Evolutionary conservation across 2,113 vertebrate species (phyloP).

Genomic region (Cinclus cinclus): DNA sequence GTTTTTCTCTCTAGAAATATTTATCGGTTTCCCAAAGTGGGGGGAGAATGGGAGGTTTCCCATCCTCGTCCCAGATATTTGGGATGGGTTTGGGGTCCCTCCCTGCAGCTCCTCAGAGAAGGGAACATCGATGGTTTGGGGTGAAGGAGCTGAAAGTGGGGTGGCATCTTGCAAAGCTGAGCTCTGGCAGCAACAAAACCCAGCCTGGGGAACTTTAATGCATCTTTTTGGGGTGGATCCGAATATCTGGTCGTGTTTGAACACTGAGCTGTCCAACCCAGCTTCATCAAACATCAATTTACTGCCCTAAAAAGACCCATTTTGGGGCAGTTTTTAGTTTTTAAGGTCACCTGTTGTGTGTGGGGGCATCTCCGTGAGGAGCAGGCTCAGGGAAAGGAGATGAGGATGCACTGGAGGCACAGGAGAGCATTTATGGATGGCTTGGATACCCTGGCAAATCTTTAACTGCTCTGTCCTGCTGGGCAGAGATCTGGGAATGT

Average conservation of each 20-base stretch:
- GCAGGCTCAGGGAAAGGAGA: fast-evolving
- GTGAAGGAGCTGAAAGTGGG: fast-evolving
- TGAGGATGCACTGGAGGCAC: fast-evolving
- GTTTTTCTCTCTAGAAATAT: constrained; percentile 1
- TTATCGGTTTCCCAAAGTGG: fast-evolving
- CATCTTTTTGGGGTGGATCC: not conserved
- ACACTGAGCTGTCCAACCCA: fast-evolving
- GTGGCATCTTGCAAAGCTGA: not conserved
- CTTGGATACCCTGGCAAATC: not conserved
- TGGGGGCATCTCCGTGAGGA: not conserved
- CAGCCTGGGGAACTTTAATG: fast-evolving
- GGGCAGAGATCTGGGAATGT: not conserved
- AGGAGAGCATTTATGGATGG: fast-evolving
- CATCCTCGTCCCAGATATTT: fast-evolving
- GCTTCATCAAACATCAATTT: not conserved
- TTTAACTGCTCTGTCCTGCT: not conserved
- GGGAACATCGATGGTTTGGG: fast-evolving
- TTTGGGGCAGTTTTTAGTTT: not conserved
- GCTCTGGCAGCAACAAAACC: not conserved
- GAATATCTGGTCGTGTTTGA: not conserved
- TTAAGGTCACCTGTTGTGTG: fast-evolving
- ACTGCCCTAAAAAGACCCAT: fast-evolving
- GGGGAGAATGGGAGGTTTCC: not conserved
- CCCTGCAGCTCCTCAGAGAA: fast-evolving
- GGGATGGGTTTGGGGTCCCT: not conserved